phyloP scores from a whole-genome alignment of 2,113 vertebrate species.

The Semicossyphus pulcher region DNA sequence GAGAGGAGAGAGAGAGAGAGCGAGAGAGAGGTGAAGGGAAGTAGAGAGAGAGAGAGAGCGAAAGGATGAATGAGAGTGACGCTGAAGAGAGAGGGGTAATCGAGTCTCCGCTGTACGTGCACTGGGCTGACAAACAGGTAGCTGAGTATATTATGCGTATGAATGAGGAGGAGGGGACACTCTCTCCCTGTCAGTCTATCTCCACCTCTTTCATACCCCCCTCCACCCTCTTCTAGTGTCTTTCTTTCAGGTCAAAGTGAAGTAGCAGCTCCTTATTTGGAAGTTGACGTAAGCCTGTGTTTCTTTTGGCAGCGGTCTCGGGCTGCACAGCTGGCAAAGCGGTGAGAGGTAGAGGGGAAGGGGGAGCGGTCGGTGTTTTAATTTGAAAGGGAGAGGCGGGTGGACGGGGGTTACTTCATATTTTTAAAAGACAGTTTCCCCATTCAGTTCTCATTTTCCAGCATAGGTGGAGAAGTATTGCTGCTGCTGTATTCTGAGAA shows the following conservation, averaged over 20 bases:
- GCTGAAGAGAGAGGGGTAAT: constrained; percentile 59
- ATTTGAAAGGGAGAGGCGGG: constrained; percentile 23
- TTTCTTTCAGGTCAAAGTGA: constrained; percentile 59
- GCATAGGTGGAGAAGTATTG: constrained; percentile 24
- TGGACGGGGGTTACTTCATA: constrained; percentile 38
- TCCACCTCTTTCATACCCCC: constrained; percentile 49
- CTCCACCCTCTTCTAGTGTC: not conserved
- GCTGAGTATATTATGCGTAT: constrained; percentile 67
- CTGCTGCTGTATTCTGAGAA: constrained; percentile 22
- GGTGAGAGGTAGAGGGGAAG: constrained; percentile 48
- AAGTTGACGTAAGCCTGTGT: constrained; percentile 92
- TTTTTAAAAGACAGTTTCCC: constrained; percentile 62
- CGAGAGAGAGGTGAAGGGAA: constrained; percentile 30
- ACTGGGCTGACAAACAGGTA: constrained; percentile 78
- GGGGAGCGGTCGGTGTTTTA: constrained; percentile 39
- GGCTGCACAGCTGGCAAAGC: constrained; percentile 70
- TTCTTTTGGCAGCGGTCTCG: constrained; percentile 72
- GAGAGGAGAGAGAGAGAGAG: constrained; percentile 35
- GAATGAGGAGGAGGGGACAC: constrained; percentile 77
- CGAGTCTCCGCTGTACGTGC: constrained; percentile 68
- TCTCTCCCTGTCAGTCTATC: constrained; percentile 32
- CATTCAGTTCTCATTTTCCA: constrained; percentile 68
- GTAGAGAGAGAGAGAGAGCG: constrained; percentile 31
- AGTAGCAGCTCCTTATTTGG: constrained; percentile 91
- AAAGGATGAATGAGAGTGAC: constrained; percentile 74